Base-by-base conservation (phyloP, 2,888 invertebrate species). In the Seira musarum region DNA sequence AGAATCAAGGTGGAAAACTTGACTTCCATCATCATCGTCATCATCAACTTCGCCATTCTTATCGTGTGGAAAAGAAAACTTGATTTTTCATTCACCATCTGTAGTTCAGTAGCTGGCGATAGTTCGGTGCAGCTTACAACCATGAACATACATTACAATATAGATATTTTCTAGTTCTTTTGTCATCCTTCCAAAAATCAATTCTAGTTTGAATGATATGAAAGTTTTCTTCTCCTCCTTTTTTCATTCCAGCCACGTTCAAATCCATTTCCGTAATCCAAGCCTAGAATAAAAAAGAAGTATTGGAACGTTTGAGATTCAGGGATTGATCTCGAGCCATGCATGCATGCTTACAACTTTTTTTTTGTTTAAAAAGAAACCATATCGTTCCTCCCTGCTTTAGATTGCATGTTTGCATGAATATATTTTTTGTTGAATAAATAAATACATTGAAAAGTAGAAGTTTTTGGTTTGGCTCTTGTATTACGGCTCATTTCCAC, bases 211-310 rank as follows among this genome's bases (percentile, higher is more conserved):
- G n/a, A n/a, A n/a, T n/a, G n/a, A n/a, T n/a, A n/a, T n/a, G n/a
- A n/a, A n/a, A n/a, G n/a, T n/a, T n/a, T n/a, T n/a, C n/a, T n/a
- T n/a, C n/a, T n/a, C n/a, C 13, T 40, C 40, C 40, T 8, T 40
- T 13, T 40, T 40, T 74, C 74, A 80, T 80, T 80, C 80, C 61
- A 70, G 80, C 80, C 80, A 80, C 80, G 80, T 80, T 75, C 80
- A 70, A 74, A 65, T 80, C 70, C 74, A 80, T 75, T 80, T 80
- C 80, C 80, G 80, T 80, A 80, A 80, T 80, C 80, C 74, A 70
- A 68, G 67, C 66, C 74, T 69, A 70, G 22, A 63, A 21, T 10
- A 17, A 53, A 53, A 68, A 68, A 75, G 74, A n/a, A n/a, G n/a
- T 40, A 40, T 40, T 40, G n/a, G n/a, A n/a, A n/a, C n/a, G n/a